Conservation (phyloP, 1,140 invertebrate genomes). For the Parasteatoda tepidariorum region DNA sequence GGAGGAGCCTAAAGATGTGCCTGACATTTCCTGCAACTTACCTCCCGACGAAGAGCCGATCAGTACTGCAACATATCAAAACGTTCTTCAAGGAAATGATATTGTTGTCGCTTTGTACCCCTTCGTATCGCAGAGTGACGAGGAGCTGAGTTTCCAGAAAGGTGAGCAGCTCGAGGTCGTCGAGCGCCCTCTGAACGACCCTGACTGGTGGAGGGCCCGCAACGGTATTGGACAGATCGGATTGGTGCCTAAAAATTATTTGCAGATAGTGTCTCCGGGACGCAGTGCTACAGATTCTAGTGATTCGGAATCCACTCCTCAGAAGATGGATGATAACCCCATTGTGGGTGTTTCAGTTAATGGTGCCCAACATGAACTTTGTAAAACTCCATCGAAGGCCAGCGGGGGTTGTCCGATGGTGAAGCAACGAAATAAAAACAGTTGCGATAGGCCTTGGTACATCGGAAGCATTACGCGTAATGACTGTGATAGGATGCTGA, state of each 20-base stretch:
- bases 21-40: conserved; percentile 70
- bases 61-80: conserved; percentile 52
- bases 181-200: conserved; percentile 93
- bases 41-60: conserved; percentile 24
- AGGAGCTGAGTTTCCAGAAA: conserved; percentile 97
- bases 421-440: conserved; percentile 46
- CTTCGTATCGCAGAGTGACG: conserved; percentile 94
- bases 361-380: conserved; percentile 46
- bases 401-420: conserved; percentile 47
- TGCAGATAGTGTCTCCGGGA: conserved; percentile 74
- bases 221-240: conserved; percentile 91
- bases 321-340: conserved; percentile 28
- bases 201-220: conserved; percentile 97
- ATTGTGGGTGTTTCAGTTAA: conserved; percentile 37
- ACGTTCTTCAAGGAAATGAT: conserved; percentile 71
- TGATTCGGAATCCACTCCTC: conserved; percentile 44
- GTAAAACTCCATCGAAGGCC: conserved; percentile 30
- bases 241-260: conserved; percentile 95
- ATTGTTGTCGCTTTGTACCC: conserved; percentile 94
- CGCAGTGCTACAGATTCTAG: conserved; percentile 45
- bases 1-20: conserved; percentile 80
- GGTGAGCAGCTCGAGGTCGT: conserved; percentile 94
- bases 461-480: conserved; percentile 94
- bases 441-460: conserved; percentile 81
- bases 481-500: conserved; percentile 94